Evolutionary conservation across 2,888 invertebrate species (phyloP), one percentile per base, ranked within the genome.

Genomic region (Fabriciana adippe): DNA sequence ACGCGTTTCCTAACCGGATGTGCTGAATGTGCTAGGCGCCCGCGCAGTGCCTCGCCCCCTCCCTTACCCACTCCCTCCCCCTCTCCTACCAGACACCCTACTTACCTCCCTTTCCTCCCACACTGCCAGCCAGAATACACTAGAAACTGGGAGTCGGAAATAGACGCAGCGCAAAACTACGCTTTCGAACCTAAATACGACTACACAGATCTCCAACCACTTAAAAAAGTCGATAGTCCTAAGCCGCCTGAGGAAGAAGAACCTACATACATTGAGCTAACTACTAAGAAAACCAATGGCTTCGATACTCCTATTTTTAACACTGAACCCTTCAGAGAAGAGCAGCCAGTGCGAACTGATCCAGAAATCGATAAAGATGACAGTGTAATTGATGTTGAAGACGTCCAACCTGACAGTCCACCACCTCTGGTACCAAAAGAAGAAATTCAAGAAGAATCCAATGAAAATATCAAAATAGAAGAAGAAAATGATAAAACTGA

Each of bases 1-100:
- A 99, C 99, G 69, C 96, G 97, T 79, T 99, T 99, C 93, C 95
- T 99, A 69, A 95, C 98, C 88, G 97, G 98, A 79, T 99, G 98
- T 88, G 96, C 97, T 55, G 98, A 98, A 89, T 99, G 99, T 89
- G 97, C 97, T 83, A 95, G 96, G 82, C 95, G 95, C 81, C 95
- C 95, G 79, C 94, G 95, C 84, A 95, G 95, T 74, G 84, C 92
- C 67, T 95, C 95, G 68, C 95, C 94, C 0, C 90, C 93, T 0
- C 93, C 93, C 1, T 87, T 94, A 0, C 93, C 92, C 2, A 90
- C 92, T 0, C 93, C 92, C 1, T 93, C 93, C 13, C 86, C 90
- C 3, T 93, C 92, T 18, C 93, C 93, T 13, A 92, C 91, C n/a
- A 78, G 93, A 60, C 88, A 90, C 76, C 86, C 89, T 59, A 80